phyloP scores from a whole-genome alignment of 2,888 invertebrate species.

The Aphidoletes aphidimyza region DNA sequence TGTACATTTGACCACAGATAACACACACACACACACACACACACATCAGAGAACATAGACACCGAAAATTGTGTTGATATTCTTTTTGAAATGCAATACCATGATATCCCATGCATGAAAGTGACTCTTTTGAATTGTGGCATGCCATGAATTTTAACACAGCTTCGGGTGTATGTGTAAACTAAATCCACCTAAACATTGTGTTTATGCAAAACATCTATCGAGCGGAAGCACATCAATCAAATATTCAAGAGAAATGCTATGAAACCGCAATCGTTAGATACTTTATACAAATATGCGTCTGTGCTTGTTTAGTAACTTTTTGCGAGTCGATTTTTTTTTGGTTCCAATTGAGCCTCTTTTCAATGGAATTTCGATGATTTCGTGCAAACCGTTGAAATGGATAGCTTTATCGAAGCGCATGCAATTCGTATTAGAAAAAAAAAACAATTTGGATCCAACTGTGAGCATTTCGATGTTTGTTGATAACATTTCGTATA shows the following conservation, averaged over 20 bases:
- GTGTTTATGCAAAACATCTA: neutral
- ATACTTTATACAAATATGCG: neutral
- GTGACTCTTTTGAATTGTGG: neutral
- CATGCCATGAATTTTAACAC: neutral
- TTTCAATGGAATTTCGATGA: no score
- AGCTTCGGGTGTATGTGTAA: neutral
- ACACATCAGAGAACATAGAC: neutral
- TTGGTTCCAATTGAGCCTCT: no score
- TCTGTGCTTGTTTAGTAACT: no score
- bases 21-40: neutral
- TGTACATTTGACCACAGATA: neutral
- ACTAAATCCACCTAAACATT: no score
- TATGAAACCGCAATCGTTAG: neutral
- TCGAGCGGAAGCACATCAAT: conserved; percentile 17
- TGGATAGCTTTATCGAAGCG: no score
- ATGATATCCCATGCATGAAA: neutral
- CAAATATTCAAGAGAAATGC: neutral
- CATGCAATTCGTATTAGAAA: no score
- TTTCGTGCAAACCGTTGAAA: no score
- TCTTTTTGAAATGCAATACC: neutral
- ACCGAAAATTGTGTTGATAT: no score
- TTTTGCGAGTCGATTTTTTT: no score
- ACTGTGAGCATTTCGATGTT: no score
- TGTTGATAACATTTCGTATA: no score
- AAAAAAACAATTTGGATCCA: no score